A percentile compares a stretch with the other conserved stretches of the same genome.
phyloP scores from a whole-genome alignment of 2,113 vertebrate genomes.

The Phylloscopus trochiloides region DNA sequence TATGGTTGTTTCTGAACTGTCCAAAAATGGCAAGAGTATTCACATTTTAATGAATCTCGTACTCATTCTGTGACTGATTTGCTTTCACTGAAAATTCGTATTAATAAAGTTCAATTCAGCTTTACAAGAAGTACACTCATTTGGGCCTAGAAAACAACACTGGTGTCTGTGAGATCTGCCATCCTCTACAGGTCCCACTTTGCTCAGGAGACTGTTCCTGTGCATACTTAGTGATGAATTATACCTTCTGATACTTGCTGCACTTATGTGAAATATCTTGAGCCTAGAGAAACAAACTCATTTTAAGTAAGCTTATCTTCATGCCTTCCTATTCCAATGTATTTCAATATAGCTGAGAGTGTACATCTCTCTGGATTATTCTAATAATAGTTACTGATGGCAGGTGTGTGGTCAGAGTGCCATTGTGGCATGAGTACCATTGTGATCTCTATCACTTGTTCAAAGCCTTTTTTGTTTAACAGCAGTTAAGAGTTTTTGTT shows the following conservation, averaged over 20 bases:
- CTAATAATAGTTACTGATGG: not conserved
- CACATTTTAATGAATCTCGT: not conserved
- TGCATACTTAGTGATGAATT: not conserved
- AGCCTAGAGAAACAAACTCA: not conserved
- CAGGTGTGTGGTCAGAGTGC: not conserved
- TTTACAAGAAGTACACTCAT: not conserved
- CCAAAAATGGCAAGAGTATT: not conserved
- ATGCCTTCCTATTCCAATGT: not conserved
- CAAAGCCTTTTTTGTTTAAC: not conserved
- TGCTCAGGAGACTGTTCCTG: not conserved
- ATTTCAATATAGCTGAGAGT: not conserved
- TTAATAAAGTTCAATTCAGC: not conserved
- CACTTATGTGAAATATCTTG: not conserved
- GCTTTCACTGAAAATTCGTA: not conserved
- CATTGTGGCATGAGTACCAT: not conserved
- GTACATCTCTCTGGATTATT: not conserved
- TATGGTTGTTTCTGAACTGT: not conserved
- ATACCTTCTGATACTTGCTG: not conserved
- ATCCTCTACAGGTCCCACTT: not conserved
- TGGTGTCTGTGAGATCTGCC: not conserved
- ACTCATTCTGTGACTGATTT: not conserved
- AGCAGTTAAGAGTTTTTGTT: not conserved
- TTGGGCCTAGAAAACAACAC: not conserved
- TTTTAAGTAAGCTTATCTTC: not conserved
- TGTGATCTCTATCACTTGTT: not conserved